Conservation (phyloP, 2,113 vertebrate genomes). For the Tamias sibiricus region DNA sequence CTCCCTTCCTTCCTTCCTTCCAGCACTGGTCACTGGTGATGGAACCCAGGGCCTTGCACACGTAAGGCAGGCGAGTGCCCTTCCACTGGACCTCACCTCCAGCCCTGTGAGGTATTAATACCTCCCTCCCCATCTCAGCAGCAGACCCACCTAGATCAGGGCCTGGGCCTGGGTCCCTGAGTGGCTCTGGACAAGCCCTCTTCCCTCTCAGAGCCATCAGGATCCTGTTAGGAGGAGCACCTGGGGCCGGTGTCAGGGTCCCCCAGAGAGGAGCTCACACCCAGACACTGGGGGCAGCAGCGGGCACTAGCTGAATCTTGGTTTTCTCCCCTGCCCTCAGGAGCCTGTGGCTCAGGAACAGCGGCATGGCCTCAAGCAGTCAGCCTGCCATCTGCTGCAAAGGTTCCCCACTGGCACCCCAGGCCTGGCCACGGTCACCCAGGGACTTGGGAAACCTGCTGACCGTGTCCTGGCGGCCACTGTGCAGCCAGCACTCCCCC, state of each 20-base stretch:
- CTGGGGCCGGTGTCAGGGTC: not conserved
- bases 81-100: not conserved
- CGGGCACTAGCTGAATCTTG: rapidly evolving
- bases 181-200: not conserved
- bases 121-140: not conserved
- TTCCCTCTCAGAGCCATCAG: not conserved
- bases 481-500: not conserved
- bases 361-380: rapidly evolving
- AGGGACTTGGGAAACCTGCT: not conserved
- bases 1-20: no score
- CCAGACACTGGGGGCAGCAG: no score
- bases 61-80: no score
- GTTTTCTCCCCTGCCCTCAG: not conserved
- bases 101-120: no score
- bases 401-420: not conserved
- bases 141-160: not conserved
- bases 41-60: not conserved
- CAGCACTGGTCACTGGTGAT: not conserved
- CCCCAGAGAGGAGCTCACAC: not conserved
- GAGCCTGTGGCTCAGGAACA: not conserved
- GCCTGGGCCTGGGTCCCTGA: not conserved
- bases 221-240: not conserved
- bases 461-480: rapidly evolving
- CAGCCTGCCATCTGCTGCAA: not conserved
- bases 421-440: not conserved